These are phyloP conservation scores for Drosophila tripunctata DNA, from an alignment of 2,888 invertebrate genomes.

Conservation along the genomic window DNA sequence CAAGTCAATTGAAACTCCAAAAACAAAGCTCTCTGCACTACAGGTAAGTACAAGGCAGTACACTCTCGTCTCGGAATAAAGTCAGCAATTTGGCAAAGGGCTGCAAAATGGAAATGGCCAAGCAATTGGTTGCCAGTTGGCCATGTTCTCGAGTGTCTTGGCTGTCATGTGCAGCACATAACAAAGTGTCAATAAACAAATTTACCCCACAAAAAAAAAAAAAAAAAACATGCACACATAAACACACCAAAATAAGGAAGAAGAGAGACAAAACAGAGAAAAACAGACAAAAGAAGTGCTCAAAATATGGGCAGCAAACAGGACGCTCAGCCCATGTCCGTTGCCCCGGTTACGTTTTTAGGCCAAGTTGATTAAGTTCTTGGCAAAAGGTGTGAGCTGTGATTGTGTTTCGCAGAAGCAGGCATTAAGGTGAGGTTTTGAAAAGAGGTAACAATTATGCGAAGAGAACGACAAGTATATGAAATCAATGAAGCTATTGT, in stretches of 20 bases:
- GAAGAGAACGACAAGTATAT: not conserved
- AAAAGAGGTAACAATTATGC: not conserved
- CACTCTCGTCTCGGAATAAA: conserved; percentile 2
- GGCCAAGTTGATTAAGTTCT: conserved; percentile 59
- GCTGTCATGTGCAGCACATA: conserved; percentile 71
- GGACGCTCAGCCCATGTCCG: conserved; percentile 29
- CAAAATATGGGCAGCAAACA: conserved; percentile 21
- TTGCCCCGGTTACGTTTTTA: conserved; percentile 30
- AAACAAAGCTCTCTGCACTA: not conserved
- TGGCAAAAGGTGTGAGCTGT: conserved; percentile 45
- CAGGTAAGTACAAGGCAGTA: not conserved
- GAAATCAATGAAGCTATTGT: not conserved
- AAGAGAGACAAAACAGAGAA: not conserved
- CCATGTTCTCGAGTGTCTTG: conserved; percentile 35
- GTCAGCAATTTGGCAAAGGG: conserved; percentile 56
- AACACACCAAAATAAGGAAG: not conserved
- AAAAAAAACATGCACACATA: not conserved
- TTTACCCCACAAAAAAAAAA: conserved; percentile 38
- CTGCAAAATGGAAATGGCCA: conserved; percentile 37
- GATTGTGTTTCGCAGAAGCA: not conserved
- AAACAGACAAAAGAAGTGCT: conserved; percentile 17
- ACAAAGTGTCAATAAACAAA: conserved; percentile 76
- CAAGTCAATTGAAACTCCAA: conserved; percentile 59
- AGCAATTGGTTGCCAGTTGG: conserved; percentile 19
- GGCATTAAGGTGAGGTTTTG: not conserved